Evolutionary conservation across 2,113 vertebrate genomes (phyloP), one percentile per base, ranked within the genome.

Genomic region (Gyps fulvus): DNA sequence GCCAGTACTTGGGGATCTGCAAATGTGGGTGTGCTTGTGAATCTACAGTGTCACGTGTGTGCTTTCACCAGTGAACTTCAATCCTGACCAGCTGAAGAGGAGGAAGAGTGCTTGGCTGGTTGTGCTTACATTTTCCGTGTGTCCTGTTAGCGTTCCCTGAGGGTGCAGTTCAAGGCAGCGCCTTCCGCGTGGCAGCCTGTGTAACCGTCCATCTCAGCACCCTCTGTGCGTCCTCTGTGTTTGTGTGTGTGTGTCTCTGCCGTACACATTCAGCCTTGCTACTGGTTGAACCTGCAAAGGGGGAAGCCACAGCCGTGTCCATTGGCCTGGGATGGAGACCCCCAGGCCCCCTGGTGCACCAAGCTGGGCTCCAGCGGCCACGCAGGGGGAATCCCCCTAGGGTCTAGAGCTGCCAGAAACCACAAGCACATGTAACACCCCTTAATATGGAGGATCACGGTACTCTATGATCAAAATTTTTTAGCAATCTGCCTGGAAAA

Each of bases 391-490:
- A 59, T 27, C 3, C 5, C 7, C 17, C 14, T 0, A 0, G 29
- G 36, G 11, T 59, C 8, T 34, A 80, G n/a, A 81, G n/a, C 36
- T 55, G 45, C 29, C n/a, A 70, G 36, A 71, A 4, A 19, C 9
- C 2, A 3, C 0, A 2, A 45, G 6, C 10, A n/a, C 4, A 3
- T 45, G 17, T 74, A 84, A 65, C 12, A 55, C 3, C 18, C 22
- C 23, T 42, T 47, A 52, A 74, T 23, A 70, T 1, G 2, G n/a
- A 66, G 26, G 10, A 45, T 22, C 55, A 70, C 16, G 14, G 8
- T 45, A 49, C 27, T 69, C 27, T 40, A 54, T 27, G 21, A 70
- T 40, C 38, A 72, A 36, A 20, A 6, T 14, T 22, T 47, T 61
- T 62, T 43, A 77, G 16, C 20, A 45, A 57, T 58, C 27, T 54